Percentiles rank a stretch among this genome's conserved stretches.
Conservation (phyloP, 2,888 invertebrate genomes). For the Phlogophora meticulosa region DNA sequence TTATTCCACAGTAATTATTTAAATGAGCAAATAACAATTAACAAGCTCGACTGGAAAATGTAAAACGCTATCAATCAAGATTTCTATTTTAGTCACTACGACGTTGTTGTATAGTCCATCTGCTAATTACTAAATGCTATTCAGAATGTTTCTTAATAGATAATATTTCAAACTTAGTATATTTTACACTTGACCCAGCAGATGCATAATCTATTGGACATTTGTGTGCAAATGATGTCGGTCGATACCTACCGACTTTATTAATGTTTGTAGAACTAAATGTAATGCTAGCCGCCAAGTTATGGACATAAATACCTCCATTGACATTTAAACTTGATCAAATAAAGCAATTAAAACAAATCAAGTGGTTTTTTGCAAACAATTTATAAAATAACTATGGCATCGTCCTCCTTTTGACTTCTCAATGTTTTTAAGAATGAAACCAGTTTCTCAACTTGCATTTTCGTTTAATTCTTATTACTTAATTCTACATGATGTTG, state of each 20-base stretch:
- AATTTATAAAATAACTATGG: conserved; percentile 1
- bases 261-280: conserved; percentile 16
- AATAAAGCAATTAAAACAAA: conserved; percentile 36
- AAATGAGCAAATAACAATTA: neutral
- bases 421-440: conserved; percentile 2
- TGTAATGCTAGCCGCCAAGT: conserved; percentile 13
- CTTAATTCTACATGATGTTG: conserved; percentile 11
- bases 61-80: neutral
- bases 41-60: neutral
- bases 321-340: conserved; percentile 29
- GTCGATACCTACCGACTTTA: conserved; percentile 8
- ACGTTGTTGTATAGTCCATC: neutral
- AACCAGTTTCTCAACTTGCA: conserved; percentile 35
- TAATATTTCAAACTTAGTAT: conserved; percentile 17
- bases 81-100: neutral
- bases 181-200: conserved; percentile 52
- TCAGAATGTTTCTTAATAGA: neutral
- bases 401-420: neutral
- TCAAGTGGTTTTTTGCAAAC: conserved; percentile 1
- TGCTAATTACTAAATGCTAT: conserved; percentile 12
- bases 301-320: neutral
- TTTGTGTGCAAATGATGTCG: conserved; percentile 29
- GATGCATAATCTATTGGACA: conserved; percentile 32
- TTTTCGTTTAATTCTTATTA: conserved; percentile 34
- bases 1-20: neutral